Evolutionary conservation across 2,888 invertebrate genomes (phyloP).

Genomic region (Tolmerus cingulatus): DNA sequence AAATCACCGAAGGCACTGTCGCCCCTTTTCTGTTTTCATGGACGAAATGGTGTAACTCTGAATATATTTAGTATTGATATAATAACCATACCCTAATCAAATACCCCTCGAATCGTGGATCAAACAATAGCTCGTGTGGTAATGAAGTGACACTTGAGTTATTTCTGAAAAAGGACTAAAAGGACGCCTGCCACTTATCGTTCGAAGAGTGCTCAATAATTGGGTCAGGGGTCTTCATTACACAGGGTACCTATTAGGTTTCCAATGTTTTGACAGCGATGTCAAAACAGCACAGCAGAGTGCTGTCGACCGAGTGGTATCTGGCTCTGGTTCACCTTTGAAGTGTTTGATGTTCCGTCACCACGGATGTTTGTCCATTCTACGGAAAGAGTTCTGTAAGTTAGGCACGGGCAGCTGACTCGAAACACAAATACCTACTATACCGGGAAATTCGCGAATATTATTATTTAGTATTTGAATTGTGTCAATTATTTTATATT

Average conservation of each 20-base stretch:
- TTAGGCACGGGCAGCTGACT: not conserved
- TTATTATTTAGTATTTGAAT: not conserved
- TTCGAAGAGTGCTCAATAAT: constrained; percentile 16
- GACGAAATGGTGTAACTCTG: not conserved
- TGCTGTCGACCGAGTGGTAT: not conserved
- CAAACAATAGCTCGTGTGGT: constrained; percentile 3
- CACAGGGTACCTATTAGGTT: constrained; percentile 8
- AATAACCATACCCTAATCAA: constrained; percentile 16
- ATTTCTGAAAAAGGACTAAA: constrained; percentile 28
- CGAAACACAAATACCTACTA: not conserved
- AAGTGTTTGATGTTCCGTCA: constrained; percentile 20
- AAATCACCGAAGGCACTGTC: not conserved
- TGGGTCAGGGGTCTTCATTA: constrained; percentile 6
- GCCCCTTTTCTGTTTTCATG: not conserved
- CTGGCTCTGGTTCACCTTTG: not conserved
- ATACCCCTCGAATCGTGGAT: not conserved
- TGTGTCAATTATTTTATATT: not conserved
- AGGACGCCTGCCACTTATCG: not conserved
- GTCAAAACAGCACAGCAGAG: constrained; percentile 10
- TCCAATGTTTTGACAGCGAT: constrained; percentile 32
- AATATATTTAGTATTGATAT: not conserved
- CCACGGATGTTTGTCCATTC: not conserved
- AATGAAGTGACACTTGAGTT: constrained; percentile 32
- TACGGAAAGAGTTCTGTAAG: not conserved
- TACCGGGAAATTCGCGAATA: not conserved